phyloP scores from a whole-genome alignment of 2,113 vertebrate genomes.

The Ctenomys sociabilis region DNA sequence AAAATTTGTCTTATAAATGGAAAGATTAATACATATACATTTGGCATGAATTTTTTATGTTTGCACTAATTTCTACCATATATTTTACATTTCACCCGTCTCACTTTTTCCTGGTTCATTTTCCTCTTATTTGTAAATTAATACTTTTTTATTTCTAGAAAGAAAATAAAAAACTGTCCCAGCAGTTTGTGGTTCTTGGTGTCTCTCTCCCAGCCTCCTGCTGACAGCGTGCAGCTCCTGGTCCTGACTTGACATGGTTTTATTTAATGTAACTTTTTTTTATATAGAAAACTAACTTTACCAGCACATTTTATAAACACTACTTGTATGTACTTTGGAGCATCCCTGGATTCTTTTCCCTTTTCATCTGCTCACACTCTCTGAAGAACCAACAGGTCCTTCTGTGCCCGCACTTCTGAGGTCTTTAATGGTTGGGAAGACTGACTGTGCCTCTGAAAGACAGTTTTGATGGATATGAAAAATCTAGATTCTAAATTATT shows the following conservation, averaged over 20 bases:
- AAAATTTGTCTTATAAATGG: not conserved
- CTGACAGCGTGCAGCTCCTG: not conserved
- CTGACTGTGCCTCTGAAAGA: not conserved
- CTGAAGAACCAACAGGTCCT: not conserved
- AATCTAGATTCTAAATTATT: not conserved
- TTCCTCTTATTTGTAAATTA: not conserved
- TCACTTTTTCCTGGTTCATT: not conserved
- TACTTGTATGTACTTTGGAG: not conserved
- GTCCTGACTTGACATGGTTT: not conserved
- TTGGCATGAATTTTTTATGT: not conserved
- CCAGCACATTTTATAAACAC: not conserved
- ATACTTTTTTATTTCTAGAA: not conserved
- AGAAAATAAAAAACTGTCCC: not conserved
- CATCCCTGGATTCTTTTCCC: not conserved
- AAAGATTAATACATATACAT: not conserved
- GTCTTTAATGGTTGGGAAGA: not conserved
- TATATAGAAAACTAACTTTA: not conserved
- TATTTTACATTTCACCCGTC: not conserved
- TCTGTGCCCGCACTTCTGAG: not conserved
- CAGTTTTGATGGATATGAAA: not conserved
- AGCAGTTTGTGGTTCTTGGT: not conserved
- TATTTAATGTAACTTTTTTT: not conserved
- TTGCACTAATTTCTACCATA: not conserved
- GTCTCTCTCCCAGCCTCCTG: not conserved
- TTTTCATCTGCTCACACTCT: not conserved